Evolutionary conservation across 1,140 invertebrate species (phyloP), one percentile per base, ranked within the genome.

Genomic region (Camponotus pennsylvanicus): DNA sequence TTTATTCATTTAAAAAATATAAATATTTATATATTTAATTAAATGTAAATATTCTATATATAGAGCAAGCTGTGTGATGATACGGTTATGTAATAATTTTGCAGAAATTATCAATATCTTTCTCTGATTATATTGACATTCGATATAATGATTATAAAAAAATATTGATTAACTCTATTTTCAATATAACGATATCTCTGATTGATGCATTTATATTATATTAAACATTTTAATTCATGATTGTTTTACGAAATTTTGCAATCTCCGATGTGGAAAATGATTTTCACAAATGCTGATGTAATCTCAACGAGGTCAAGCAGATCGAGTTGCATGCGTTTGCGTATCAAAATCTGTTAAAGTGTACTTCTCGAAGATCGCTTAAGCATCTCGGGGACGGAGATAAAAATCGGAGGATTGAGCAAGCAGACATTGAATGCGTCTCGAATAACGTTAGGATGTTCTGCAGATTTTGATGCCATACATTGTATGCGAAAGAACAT

Each of bases 231-330:
- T 40, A 0, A 15, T 27, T 34, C 15, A 34, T 7, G 76, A 78
- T n/a, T 52, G 59, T 66, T 75, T 66, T 11, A 9, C 32, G 11
- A 45, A 13, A 77, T 89, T 85, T 76, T 84, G 57, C 40, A 71
- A 80, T 59, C 15, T 52, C 69, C 75, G 21, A 27, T 32, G 57
- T 76, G 78, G 49, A 76, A 89, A 88, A 89, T 75, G 18, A 70
- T 89, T 89, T 89, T 76, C 69, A 89, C 21, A 57, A 80, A 86
- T 52, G 76, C 57, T 86, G 87, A 78, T 32, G 66, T 52, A 88
- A 85, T 73, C 63, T 8, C 27, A 27, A 40, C 67, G 76, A 86
- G 87, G 55, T 49, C 82, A 49, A 27, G 42, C 70, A 37, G 7
- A 34, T 37, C 11, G 64, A 52, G 21, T 80, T 70, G 78, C 27